Percentiles rank a stretch among this genome's conserved stretches.
Conservation (phyloP, 2,113 vertebrate species). For the Gavia stellata region DNA sequence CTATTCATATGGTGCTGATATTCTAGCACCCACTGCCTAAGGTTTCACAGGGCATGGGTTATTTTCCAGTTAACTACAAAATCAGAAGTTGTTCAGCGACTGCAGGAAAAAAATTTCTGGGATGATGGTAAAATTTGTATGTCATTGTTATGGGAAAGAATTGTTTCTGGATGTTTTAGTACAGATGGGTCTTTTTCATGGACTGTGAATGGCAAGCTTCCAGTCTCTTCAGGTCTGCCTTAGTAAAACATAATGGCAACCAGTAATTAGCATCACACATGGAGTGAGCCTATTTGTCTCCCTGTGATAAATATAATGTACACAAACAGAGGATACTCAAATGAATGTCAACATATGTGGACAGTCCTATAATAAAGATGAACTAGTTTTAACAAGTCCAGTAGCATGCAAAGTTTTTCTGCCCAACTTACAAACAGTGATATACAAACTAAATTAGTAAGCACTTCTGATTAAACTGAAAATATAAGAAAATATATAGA, state of each 20-base stretch:
- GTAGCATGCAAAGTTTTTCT: neutral
- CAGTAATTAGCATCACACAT: slow-evolving; percentile 6
- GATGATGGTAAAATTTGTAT: neutral
- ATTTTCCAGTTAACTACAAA: neutral
- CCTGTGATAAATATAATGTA: neutral
- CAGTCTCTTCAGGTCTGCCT: neutral
- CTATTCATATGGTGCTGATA: neutral
- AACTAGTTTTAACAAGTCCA: neutral
- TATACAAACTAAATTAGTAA: neutral
- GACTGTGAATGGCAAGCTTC: neutral
- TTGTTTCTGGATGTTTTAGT: neutral
- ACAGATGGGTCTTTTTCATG: neutral
- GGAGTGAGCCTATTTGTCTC: neutral
- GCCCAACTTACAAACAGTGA: neutral
- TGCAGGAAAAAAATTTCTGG: neutral
- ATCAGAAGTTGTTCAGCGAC: neutral
- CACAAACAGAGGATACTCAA: slow-evolving; percentile 11
- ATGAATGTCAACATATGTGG: neutral
- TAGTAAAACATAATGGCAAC: neutral
- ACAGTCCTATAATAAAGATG: neutral
- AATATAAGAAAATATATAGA: neutral
- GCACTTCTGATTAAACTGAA: neutral
- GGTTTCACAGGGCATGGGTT: neutral
- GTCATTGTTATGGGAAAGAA: neutral
- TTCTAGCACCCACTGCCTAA: neutral